These are phyloP conservation scores for Cyclargus thomasi DNA, from an alignment of 1,140 invertebrate genomes.

Conservation along the genomic window DNA sequence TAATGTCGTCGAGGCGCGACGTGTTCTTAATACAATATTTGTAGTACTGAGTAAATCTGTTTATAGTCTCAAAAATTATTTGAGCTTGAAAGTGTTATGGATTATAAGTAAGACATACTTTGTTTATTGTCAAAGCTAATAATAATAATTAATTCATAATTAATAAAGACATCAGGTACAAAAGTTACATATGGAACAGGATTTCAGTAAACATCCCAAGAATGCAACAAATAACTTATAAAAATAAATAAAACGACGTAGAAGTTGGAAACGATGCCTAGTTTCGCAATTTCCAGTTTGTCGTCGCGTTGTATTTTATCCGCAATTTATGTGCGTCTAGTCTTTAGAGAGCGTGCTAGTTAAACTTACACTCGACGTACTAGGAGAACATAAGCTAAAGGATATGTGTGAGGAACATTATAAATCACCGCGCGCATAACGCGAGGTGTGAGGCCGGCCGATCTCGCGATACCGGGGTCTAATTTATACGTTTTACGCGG, in stretches of 20 bases:
- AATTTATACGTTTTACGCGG: slow-evolving; percentile 74
- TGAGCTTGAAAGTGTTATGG: too few species aligned
- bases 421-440: slow-evolving; percentile 63
- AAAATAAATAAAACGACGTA: background rate
- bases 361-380: slow-evolving; percentile 17
- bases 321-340: slow-evolving; percentile 13
- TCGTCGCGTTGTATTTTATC: slow-evolving; percentile 16
- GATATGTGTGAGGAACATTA: slow-evolving; percentile 47
- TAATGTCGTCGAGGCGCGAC: background rate
- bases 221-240: too few species aligned
- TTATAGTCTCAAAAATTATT: too few species aligned
- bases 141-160: too few species aligned
- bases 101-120: too few species aligned
- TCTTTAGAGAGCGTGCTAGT: slow-evolving; percentile 17
- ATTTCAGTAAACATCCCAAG: background rate
- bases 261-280: background rate
- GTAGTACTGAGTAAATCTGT: slow-evolving; percentile 4
- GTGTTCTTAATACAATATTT: slow-evolving; percentile 16
- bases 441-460: slow-evolving; percentile 71
- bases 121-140: background rate
- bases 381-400: slow-evolving; percentile 38
- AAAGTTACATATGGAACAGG: too few species aligned
- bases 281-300: background rate
- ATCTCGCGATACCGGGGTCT: slow-evolving; percentile 61
- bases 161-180: too few species aligned